These are phyloP conservation scores for Myotis pilosus DNA, from an alignment of 2,797 vertebrate genomes.

Conservation along the genomic window DNA sequence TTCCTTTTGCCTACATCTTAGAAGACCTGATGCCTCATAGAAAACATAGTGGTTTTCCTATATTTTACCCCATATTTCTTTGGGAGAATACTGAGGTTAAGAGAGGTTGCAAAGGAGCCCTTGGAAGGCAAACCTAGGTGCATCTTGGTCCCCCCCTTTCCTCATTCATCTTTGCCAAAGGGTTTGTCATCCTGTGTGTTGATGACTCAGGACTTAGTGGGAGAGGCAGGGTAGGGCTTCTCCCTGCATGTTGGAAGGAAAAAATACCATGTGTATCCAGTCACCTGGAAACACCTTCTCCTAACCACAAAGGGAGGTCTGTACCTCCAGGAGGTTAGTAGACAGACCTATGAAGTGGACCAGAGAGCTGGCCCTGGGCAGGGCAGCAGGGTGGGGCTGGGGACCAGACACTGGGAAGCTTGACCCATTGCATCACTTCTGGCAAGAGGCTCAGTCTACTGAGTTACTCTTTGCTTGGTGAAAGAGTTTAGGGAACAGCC, in stretches of 20 bases:
- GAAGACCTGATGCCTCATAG: not conserved
- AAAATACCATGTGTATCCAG: not conserved
- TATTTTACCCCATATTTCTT: not conserved
- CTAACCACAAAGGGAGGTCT: not conserved
- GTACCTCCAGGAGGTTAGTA: not conserved
- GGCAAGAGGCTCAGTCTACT: slow-evolving; percentile 34
- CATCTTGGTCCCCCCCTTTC: not conserved
- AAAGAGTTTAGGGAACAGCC: slow-evolving; percentile 35
- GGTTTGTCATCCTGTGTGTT: not conserved
- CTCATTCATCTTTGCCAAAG: not conserved
- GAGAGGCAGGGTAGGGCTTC: not conserved
- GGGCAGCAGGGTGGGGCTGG: not conserved
- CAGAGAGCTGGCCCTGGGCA: not conserved
- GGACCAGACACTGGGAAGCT: not conserved
- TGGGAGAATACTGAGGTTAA: not conserved
- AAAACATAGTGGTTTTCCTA: not conserved
- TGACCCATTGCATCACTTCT: not conserved
- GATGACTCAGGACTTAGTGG: not conserved
- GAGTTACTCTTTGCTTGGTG: slow-evolving; percentile 70
- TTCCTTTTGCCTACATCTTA: not conserved
- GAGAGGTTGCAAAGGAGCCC: not conserved
- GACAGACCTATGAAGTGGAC: not conserved
- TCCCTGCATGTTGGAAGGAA: not conserved
- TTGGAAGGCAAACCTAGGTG: not conserved
- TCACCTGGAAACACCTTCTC: slow-evolving; percentile 19